Conservation (phyloP, 1,140 invertebrate species). For the Protaetia brevitarsis region DNA sequence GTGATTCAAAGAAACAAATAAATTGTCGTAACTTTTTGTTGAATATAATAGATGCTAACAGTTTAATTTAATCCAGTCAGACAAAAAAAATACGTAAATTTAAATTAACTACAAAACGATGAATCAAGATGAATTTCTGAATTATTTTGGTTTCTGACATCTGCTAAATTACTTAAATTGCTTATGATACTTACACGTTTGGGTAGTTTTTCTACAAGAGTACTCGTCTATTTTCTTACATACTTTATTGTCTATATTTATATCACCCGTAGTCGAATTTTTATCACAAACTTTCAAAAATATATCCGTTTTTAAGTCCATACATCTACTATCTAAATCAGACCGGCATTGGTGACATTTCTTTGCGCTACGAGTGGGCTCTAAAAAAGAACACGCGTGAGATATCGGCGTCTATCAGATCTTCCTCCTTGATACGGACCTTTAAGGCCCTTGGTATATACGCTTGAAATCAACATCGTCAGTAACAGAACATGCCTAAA, state of each 20-base stretch:
- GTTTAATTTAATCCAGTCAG: no score
- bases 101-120: no score
- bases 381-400: background rate
- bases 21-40: no score
- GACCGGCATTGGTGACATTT: slow-evolving; percentile 1
- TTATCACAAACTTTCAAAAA: background rate
- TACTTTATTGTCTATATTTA: background rate
- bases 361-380: background rate
- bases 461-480: background rate
- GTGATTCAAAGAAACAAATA: no score
- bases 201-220: background rate
- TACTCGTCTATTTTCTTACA: background rate
- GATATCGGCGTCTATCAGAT: background rate
- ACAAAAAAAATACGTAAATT: no score
- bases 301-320: background rate
- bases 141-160: no score
- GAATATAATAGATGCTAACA: no score
- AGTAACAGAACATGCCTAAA: slow-evolving; percentile 2
- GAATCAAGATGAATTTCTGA: no score
- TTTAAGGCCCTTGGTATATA: background rate
- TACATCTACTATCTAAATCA: background rate
- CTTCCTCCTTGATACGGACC: background rate
- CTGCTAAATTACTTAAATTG: no score
- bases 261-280: background rate
- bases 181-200: background rate